phyloP scores from a whole-genome alignment of 2,797 vertebrate genomes.

The Taeniopygia guttata region DNA sequence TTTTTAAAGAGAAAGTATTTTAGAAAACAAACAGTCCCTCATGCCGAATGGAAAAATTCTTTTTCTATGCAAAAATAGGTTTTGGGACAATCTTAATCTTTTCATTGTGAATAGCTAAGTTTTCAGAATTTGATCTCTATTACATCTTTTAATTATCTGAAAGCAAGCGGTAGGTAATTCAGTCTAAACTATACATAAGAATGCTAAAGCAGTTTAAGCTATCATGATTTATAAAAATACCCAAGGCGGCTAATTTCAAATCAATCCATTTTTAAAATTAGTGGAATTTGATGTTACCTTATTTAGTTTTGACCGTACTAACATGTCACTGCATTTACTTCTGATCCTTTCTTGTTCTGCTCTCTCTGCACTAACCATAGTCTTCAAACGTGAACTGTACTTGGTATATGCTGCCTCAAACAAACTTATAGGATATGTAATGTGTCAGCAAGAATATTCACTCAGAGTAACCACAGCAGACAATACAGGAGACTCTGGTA shows the following conservation, averaged over 20 bases:
- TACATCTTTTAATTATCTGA: not conserved
- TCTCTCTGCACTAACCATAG: not conserved
- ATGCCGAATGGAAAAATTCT: not conserved
- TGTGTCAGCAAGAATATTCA: not conserved
- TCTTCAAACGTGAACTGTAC: not conserved
- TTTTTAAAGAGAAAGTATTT: not conserved
- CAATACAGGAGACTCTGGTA: not conserved
- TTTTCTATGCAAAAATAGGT: not conserved
- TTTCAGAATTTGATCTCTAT: not conserved
- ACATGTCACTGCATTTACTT: not conserved
- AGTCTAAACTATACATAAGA: not conserved
- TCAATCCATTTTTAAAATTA: not conserved
- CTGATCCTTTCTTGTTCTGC: not conserved
- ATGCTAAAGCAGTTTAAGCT: not conserved
- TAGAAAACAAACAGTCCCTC: not conserved
- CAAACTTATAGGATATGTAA: accelerated
- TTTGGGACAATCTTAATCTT: not conserved
- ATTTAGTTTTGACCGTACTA: not conserved
- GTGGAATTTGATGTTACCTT: not conserved
- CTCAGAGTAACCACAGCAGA: not conserved
- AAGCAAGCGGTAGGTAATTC: not conserved
- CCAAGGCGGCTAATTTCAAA: not conserved
- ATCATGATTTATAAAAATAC: not conserved
- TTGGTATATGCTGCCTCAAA: not conserved
- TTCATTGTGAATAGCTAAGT: not conserved